Evolutionary conservation across 2,888 invertebrate species (phyloP).

Genomic region (Oscheius sp.): DNA sequence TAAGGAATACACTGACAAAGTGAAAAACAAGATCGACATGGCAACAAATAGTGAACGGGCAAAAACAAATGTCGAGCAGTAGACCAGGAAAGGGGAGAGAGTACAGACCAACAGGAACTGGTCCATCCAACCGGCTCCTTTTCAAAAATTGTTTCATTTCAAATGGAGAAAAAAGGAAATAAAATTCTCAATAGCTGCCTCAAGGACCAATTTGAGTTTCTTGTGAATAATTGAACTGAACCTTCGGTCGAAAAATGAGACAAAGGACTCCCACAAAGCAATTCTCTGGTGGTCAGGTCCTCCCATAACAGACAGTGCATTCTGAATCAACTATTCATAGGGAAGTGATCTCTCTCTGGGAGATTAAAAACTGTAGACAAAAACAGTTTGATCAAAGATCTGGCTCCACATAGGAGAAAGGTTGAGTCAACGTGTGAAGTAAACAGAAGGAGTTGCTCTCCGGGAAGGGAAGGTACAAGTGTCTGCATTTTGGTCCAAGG

Average conservation of each 20-base stretch:
- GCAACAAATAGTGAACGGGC: slow-evolving; percentile 25
- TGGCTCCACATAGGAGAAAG: too few relatives aligned
- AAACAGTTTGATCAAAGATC: too few relatives aligned
- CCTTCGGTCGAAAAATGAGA: background rate
- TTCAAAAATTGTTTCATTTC: background rate
- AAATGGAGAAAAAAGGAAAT: background rate
- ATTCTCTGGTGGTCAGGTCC: background rate
- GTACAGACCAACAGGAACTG: background rate
- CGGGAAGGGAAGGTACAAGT: background rate
- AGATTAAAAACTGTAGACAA: too few relatives aligned
- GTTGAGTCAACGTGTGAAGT: too few relatives aligned
- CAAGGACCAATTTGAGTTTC: background rate
- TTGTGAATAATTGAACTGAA: slow-evolving; percentile 1
- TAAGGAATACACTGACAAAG: slow-evolving; percentile 7
- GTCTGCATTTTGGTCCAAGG: too few relatives aligned
- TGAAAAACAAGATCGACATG: slow-evolving; percentile 29
- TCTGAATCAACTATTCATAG: background rate
- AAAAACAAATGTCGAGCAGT: background rate
- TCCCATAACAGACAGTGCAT: background rate
- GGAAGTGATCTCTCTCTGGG: background rate
- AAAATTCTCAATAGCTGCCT: too few relatives aligned
- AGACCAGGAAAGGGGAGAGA: background rate
- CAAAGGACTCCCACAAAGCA: slow-evolving; percentile 7
- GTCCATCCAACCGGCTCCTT: background rate
- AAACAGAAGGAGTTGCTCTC: too few relatives aligned